Conservation (phyloP, 2,113 vertebrate species). For the Mustelus asterias region DNA sequence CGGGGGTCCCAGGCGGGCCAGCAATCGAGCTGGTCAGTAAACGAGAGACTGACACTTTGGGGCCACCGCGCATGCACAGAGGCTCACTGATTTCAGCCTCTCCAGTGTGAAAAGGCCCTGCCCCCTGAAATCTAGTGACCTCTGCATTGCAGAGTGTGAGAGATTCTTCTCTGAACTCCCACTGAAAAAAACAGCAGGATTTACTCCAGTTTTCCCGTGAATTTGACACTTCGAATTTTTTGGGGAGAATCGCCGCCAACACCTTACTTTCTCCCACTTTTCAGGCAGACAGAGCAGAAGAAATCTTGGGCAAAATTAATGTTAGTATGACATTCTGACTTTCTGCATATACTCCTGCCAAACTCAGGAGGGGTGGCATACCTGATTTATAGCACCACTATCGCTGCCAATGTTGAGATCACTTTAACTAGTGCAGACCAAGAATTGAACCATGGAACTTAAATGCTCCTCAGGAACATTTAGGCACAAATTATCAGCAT, state of each 20-base stretch:
- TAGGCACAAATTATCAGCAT: not conserved
- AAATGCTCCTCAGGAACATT: not conserved
- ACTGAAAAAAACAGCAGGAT: no score
- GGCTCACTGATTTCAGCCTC: no score
- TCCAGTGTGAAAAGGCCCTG: no score
- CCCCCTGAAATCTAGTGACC: no score
- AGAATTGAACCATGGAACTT: not conserved
- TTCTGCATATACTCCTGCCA: not conserved
- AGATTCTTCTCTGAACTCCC: no score
- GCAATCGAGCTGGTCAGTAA: no score
- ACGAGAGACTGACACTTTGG: no score
- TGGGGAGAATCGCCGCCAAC: not conserved
- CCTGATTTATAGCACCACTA: not conserved
- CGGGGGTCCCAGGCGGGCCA: no score
- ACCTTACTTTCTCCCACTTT: not conserved
- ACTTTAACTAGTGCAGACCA: not conserved
- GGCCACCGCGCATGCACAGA: no score
- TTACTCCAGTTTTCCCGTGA: no score
- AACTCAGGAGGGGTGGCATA: not conserved
- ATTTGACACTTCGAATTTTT: no score
- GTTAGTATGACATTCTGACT: not conserved
- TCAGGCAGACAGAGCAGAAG: not conserved
- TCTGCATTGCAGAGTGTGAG: no score
- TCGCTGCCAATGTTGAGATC: not conserved
- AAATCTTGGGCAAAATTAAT: not conserved